These are phyloP conservation scores for Xylota sylvarum DNA, from an alignment of 2,888 invertebrate genomes.

Conservation along the genomic window DNA sequence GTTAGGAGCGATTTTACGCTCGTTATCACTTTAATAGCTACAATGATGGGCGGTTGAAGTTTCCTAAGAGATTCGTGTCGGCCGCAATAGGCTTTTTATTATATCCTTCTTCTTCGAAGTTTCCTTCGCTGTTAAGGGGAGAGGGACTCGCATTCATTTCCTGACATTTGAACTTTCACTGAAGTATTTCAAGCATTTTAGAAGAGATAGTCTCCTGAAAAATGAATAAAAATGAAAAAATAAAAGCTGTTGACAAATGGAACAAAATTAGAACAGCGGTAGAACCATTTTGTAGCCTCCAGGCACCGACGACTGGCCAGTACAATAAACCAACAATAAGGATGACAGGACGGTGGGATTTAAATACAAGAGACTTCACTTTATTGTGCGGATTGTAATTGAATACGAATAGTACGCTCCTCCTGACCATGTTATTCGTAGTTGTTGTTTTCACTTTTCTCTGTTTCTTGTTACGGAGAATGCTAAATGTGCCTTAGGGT, in stretches of 20 bases:
- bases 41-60: conserved; percentile 37
- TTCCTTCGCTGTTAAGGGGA: neutral
- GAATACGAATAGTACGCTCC: conserved; percentile 39
- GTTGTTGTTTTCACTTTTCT: conserved; percentile 50
- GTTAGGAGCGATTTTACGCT: conserved; percentile 60
- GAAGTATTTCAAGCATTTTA: conserved; percentile 20
- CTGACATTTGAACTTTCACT: conserved; percentile 53
- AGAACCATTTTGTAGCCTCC: conserved; percentile 2
- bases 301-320: conserved; percentile 41
- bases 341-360: neutral
- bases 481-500: conserved; percentile 29
- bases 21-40: conserved; percentile 65
- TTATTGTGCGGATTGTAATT: conserved; percentile 34
- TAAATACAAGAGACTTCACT: conserved; percentile 13
- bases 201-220: conserved; percentile 7
- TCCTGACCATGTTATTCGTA: conserved; percentile 12
- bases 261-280: conserved; percentile 15
- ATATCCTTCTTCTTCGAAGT: neutral
- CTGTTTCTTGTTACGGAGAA: conserved; percentile 29
- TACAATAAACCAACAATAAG: conserved; percentile 22
- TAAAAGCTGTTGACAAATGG: conserved; percentile 38
- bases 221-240: conserved; percentile 17
- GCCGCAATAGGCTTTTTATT: conserved; percentile 13
- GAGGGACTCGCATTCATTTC: conserved; percentile 27
- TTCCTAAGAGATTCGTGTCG: conserved; percentile 19